Base-by-base conservation (phyloP, 1,140 invertebrate genomes). In the Belonocnema kinseyi region DNA sequence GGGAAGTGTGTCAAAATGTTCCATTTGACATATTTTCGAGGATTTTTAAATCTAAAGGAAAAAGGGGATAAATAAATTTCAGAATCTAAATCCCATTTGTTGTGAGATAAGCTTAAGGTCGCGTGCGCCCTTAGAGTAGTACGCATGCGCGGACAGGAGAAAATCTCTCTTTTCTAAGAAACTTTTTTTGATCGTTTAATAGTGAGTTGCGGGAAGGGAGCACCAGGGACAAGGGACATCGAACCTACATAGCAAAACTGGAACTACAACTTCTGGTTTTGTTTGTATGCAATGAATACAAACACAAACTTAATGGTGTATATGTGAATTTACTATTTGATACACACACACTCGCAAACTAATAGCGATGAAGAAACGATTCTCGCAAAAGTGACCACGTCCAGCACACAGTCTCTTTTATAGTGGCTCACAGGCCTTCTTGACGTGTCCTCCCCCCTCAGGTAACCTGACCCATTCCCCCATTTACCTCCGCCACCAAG, bases 311-410 rank as follows among this genome's bases (percentile, higher is more conserved):
- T 46, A 7, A 11, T 11, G 26, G 26, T 33, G 2, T 19, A 7
- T 17, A 19, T 54, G 17, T 54, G 53, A 16, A 54, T 54, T 17
- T 17, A 54, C 16, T n/a, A 17, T 19, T n/a, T n/a, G 19, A 17
- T 19, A 19, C 53, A 54, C 53, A 17, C 16, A 10, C 10, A 17
- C 16, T 2, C 10, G n/a, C 17, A 54, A 17, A 54, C n/a, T 54
- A 54, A 17, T 54, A 17, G 53, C n/a, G 53, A 54, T 54, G 53
- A 54, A 54, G 53, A 54, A 54, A 54, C n/a, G 53, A 54, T 54
- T 54, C 17, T 54, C 17, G 53, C 53, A 3, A 54, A 54, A 54
- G 17, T 54, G 53, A 54, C 14, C n/a, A 53, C 13, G 52, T 0
- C 53, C 14, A 33, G 26, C 26, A 33, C 26, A 10, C 53, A 54